Base-by-base conservation (phyloP, 2,113 vertebrate genomes). In the Acrocephalus arundinaceus region DNA sequence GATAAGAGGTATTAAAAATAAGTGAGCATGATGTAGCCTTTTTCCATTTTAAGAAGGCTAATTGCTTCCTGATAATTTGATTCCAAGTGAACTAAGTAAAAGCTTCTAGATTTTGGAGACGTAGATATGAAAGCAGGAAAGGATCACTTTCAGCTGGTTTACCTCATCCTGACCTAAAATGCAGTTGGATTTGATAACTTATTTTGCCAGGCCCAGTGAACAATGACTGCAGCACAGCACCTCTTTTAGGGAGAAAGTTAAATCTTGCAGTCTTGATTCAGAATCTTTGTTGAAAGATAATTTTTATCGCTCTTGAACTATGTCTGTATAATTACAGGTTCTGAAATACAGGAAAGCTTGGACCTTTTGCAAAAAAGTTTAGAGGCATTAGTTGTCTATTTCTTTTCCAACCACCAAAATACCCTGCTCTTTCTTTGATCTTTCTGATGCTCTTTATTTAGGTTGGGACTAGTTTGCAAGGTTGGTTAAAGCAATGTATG, bases 1-100 rank as follows among this genome's bases (percentile, higher is more conserved):
- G 93, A 87, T 92, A 96, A 96, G 80, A 85, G 5, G 61, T 78
- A 87, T 89, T 92, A 95, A 93, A 94, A 92, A 90, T 70, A 90
- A 88, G 78, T 11, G 35, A 80, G 59, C 66, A 33, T 62, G 83
- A 89, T 89, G 57, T 18, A 67, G 48, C 19, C 15, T 76, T 90
- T 77, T 93, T 67, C 88, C 72, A 77, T 93, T 94, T 95, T 77
- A 92, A 86, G 76, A 59, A 71, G 46, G 31, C 55, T 94, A 84
- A 86, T 93, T 92, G 46, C 65, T 94, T 93, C 79, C 76, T 87
- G 72, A 86, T 80, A n/a, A 67, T 67, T 71, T 92, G 89, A 84
- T 92, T 96, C 55, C 35, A 90, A 81, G 18, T 84, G 83, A 93
- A 71, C 51, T 24, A 61, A 77, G 80, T 61, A 72, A 90, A 94